Evolutionary conservation across 1,140 invertebrate genomes (phyloP).

Genomic region (Dinothrombium tinctorium): DNA sequence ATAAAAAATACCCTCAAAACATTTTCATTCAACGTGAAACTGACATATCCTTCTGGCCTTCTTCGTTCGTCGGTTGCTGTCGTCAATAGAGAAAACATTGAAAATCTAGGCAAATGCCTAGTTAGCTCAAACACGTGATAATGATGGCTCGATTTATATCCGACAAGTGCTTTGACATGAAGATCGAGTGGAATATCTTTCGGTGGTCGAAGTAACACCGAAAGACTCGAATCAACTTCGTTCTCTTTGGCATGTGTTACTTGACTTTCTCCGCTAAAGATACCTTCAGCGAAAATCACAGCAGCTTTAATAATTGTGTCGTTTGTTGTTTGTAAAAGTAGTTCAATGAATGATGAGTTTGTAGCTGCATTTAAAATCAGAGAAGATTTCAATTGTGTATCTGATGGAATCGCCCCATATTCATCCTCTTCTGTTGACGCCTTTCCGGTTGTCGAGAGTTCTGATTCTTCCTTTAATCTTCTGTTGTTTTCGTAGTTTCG

Average conservation of each 20-base stretch:
- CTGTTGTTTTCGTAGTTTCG: conserved; percentile 42
- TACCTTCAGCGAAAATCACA: conserved; percentile 72
- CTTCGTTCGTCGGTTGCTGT: not conserved
- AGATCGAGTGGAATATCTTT: conserved; percentile 65
- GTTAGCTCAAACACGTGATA: conserved; percentile 76
- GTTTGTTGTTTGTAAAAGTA: conserved; percentile 49
- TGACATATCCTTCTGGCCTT: conserved; percentile 25
- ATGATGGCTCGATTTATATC: conserved; percentile 35
- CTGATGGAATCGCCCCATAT: conserved; percentile 22
- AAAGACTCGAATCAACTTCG: conserved; percentile 16
- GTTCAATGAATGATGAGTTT: conserved; percentile 32
- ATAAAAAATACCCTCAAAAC: not conserved
- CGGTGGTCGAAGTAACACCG: conserved; percentile 40
- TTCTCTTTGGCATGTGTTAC: conserved; percentile 29
- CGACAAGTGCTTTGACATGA: conserved; percentile 64
- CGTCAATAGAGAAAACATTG: conserved; percentile 45
- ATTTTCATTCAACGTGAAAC: conserved; percentile 7
- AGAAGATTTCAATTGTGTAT: conserved; percentile 33
- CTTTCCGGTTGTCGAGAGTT: conserved; percentile 16
- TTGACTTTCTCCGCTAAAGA: conserved; percentile 63
- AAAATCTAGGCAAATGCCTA: conserved; percentile 57
- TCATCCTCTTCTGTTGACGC: conserved; percentile 12
- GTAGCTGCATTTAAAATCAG: conserved; percentile 26
- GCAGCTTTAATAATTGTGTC: conserved; percentile 49
- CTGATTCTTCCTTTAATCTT: conserved; percentile 12